Evolutionary conservation across 2,888 invertebrate species (phyloP), one percentile per base, ranked within the genome.

Genomic region (Drosophila leonis): DNA sequence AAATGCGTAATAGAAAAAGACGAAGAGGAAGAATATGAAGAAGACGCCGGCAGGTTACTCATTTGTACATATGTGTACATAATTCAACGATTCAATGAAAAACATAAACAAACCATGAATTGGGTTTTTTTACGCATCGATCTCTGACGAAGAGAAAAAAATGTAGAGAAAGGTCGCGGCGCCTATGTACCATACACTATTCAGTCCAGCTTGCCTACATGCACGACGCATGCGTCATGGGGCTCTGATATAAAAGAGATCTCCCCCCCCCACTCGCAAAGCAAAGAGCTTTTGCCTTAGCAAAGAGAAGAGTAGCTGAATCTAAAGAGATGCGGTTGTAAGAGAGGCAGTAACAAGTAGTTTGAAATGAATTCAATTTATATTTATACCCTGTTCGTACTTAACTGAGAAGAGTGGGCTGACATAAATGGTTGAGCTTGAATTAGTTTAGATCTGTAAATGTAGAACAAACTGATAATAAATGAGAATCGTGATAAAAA

Each of bases 131-230:
- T 31, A 31, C 46, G 31, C 63, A 44, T 29, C 33, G 27, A 59
- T 33, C 18, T 33, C 6, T 48, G 46, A 46, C 24, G 44, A 48
- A 46, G 35, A 31, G n/a, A 3, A 10, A 15, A 1, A 62, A 48
- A 63, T 48, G n/a, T 24, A 41, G 39, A 52, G 60, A 61, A 61
- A 61, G 60, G 60, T 54, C 39, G 60, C 12, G 13, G 24, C 13
- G 37, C 13, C 15, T 15, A 37, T 39, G 9, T 18, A 29, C 31
- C 31, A 37, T 29, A 12, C 13, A 18, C 59, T 18, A 37, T 18
- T 27, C 9, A 31, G 12, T 8, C 64, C 48, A 10, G 65, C 65
- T 65, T 48, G 24, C 48, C 65, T 3, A 65, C 46, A 39, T 31
- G 5, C 8, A 15, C 31, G 18, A 12, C 46, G 65, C 27, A 39